A percentile compares a stretch with the other conserved stretches of the same genome.
Conservation (phyloP, 2,797 vertebrate species). For the Limnodromus scolopaceus region DNA sequence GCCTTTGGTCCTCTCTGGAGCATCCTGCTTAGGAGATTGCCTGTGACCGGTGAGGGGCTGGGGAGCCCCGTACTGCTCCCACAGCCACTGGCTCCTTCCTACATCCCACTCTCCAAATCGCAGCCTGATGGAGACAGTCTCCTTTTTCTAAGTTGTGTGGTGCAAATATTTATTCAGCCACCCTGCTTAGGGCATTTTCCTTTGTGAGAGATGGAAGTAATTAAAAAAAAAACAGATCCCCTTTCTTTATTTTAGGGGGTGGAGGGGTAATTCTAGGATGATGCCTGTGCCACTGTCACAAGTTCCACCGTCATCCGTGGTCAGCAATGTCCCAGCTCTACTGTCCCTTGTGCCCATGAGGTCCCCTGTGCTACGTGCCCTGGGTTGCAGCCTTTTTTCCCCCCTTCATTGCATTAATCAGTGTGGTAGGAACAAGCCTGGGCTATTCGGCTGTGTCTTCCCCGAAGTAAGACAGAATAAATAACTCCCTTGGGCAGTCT, state of each 20-base stretch:
- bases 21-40: background rate
- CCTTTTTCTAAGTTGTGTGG: background rate
- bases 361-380: background rate
- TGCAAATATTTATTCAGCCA: background rate
- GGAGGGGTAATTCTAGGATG: background rate
- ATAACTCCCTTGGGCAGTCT: constrained; percentile 22
- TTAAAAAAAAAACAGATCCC: background rate
- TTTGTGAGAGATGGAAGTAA: background rate
- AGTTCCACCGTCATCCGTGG: rapidly evolving
- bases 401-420: background rate
- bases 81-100: background rate
- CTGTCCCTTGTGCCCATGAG: background rate
- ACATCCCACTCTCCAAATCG: background rate
- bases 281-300: background rate
- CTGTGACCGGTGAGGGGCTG: background rate
- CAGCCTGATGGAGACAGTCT: background rate
- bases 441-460: background rate
- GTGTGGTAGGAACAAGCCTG: background rate
- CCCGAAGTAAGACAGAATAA: constrained; percentile 18
- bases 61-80: background rate
- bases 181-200: background rate
- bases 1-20: background rate
- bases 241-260: background rate
- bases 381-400: background rate
- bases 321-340: background rate